Conservation (phyloP, 2,797 vertebrate species). For the Melanotaenia nigrans region DNA sequence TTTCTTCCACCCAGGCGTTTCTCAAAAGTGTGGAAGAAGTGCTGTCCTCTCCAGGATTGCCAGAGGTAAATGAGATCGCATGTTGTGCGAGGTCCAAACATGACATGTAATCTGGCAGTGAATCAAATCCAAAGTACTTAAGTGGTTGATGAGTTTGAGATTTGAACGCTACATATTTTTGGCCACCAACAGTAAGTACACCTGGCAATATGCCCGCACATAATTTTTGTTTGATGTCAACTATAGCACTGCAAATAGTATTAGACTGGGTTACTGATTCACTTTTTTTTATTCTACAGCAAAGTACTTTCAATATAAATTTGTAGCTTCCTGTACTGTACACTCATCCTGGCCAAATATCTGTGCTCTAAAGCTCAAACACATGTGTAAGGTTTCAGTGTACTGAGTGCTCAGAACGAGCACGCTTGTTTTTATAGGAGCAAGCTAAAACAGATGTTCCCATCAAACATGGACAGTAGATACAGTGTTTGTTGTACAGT, state of each 20-base stretch:
- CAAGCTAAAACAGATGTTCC: constrained; percentile 79
- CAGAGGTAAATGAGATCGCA: constrained; percentile 75
- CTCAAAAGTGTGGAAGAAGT: constrained; percentile 88
- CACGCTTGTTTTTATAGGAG: constrained; percentile 61
- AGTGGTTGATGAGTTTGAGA: constrained; percentile 22
- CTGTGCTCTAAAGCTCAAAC: constrained; percentile 39
- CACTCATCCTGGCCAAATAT: constrained; percentile 33
- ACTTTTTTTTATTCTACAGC: neutral
- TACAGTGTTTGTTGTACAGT: constrained; percentile 14
- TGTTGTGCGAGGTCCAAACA: constrained; percentile 53
- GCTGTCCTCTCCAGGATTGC: constrained; percentile 78
- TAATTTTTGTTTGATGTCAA: constrained; percentile 11
- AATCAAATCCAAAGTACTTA: constrained; percentile 33
- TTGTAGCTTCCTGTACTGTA: constrained; percentile 23
- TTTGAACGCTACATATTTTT: constrained; percentile 40
- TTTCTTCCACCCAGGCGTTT: constrained; percentile 84
- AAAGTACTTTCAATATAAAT: constrained; percentile 30
- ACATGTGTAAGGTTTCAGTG: constrained; percentile 57
- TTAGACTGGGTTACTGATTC: constrained; percentile 2
- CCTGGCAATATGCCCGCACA: constrained; percentile 21
- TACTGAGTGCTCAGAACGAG: constrained; percentile 49
- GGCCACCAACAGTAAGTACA: constrained; percentile 29
- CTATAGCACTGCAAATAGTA: neutral
- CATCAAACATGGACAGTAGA: constrained; percentile 49
- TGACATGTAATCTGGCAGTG: constrained; percentile 51